Evolutionary conservation across 2,113 vertebrate species (phyloP).

Genomic region (Microcebus jonahi): DNA sequence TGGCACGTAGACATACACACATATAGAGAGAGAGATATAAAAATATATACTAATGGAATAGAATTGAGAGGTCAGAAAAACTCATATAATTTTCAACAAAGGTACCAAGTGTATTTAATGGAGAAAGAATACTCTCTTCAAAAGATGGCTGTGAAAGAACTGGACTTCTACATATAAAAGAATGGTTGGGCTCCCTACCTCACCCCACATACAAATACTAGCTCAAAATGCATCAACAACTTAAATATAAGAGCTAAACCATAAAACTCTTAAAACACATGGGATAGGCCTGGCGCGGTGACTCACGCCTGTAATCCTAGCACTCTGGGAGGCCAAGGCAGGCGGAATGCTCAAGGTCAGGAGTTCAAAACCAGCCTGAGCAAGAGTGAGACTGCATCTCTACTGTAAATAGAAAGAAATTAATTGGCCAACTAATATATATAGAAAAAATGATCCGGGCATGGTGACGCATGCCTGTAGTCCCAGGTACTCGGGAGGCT

Average conservation of each 20-base stretch:
- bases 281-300: neutral
- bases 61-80: neutral
- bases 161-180: neutral
- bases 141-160: neutral
- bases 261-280: neutral
- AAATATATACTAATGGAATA: neutral
- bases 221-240: neutral
- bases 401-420: too few relatives aligned
- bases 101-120: neutral
- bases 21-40: neutral
- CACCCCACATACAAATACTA: neutral
- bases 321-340: too few relatives aligned
- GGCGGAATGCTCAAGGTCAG: too few relatives aligned
- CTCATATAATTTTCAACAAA: neutral
- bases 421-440: too few relatives aligned
- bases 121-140: neutral
- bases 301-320: too few relatives aligned
- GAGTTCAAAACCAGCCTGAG: too few relatives aligned
- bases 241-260: neutral
- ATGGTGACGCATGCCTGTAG: too few relatives aligned
- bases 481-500: too few relatives aligned
- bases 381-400: too few relatives aligned
- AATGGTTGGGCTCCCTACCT: neutral
- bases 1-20: neutral
- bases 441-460: too few relatives aligned